Base-by-base conservation (phyloP, 1,140 invertebrate species). In the Caenorhabditis latens region DNA sequence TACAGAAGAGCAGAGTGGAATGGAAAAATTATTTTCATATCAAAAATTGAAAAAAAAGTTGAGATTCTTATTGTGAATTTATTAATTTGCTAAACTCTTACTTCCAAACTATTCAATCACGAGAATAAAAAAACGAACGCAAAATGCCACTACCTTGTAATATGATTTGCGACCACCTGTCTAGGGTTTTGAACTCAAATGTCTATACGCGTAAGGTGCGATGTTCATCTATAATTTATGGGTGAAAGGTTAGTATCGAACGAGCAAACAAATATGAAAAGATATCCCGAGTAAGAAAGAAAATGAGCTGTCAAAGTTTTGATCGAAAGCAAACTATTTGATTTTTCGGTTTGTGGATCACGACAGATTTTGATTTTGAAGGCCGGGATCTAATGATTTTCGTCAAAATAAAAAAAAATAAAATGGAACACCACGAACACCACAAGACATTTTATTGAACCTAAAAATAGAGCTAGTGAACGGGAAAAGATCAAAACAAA, bases 221-320 rank as follows among this genome's bases (percentile, higher is more conserved):
- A 13, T 4, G 61, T 3, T 4, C 61, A 63, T 32, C 61, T 63
- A 11, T 63, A 24, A 32, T 24, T 79, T 79, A 48, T 50, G n/a
- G 7, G 19, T 11, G 9, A 79, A 42, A 50, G 19, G 40, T 19
- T 46, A 46, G 42, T 24, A 19, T 50, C 19, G 46, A 79, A 21
- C 46, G 46, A 50, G 46, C 71, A 79, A 79, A 79, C 46, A 79
- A 50, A 50, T 46, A 43, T 46, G 16, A 71, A 46, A 46, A 46
- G 16, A 46, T 43, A 46, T 46, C 24, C 14, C 11, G 46, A 13
- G 19, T 3, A 63, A 32, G 24, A n/a, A 63, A 63, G 9, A n/a
- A 58, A 48, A 43, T 0, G 67, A 79, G 46, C 71, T 79, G 71
- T 79, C 71, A 79, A 71, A 42, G 14, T 79, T 79, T 79, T 53